Base-by-base conservation (phyloP, 2,888 invertebrate genomes). In the Alloplasta piceator region DNA sequence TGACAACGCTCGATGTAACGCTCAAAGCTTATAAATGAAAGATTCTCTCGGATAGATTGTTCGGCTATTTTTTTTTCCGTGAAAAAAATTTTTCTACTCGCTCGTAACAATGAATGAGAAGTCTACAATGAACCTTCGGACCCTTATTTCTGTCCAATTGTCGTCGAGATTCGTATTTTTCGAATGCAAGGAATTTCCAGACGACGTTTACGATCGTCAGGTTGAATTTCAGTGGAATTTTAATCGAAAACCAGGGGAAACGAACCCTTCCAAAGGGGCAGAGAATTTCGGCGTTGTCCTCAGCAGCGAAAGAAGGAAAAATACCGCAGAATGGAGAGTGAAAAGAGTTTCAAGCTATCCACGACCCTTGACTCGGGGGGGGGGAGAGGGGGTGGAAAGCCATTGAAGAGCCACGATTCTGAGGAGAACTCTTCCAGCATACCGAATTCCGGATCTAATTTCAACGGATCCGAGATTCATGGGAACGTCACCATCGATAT, bases 211-310 rank as follows among this genome's bases (percentile, higher is more conserved):
- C 52, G 41, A 71, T 75, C 48, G 77, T 75, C 67, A 72, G 64
- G 16, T 41, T 55, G 56, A 52, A 80, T 82, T 78, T 71, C 58
- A 68, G 50, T 75, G 82, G 80, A 83, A 80, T 83, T 83, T 78
- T 82, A 83, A 78, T 82, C 72, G 79, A 80, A 79, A 66, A 60
- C 58, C 36, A 48, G 67, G 63, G 67, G 43, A 58, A 80, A 61
- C 71, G 58, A 14, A 52, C 6, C 12, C 5, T 7, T 4, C 7
- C 14, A 16, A 6, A 12, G 16, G 14, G 14, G 5, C 6, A 52
- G 52, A 52, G 52, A 6, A 6, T 7, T 43, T 52, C 14, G 1
- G 6, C 14, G 12, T 12, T 26, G 26, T n/a, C n/a, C n/a, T n/a
- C n/a, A n/a, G n/a, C 26, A 26, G 26, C 26, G 26, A 26, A 1